Evolutionary conservation across 1,140 invertebrate species (phyloP).

Genomic region (Gryllus bimaculatus): DNA sequence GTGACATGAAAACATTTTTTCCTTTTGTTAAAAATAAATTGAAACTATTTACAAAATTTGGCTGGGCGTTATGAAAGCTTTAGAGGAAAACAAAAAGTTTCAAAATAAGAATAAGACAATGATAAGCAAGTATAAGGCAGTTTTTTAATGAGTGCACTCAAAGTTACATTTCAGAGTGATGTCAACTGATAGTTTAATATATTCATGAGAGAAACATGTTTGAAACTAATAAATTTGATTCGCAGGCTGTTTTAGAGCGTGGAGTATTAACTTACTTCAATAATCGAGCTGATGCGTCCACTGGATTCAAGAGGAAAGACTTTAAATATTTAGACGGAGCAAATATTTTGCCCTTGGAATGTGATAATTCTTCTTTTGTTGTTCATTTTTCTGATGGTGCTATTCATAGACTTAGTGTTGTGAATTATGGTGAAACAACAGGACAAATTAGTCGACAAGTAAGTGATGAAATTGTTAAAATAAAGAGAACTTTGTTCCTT

Average conservation of each 20-base stretch:
- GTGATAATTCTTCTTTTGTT: conserved; percentile 40
- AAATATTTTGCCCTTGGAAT: conserved; percentile 35
- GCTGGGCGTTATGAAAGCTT: too few species aligned
- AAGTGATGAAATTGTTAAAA: conserved; percentile 10
- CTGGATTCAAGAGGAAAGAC: conserved; percentile 44
- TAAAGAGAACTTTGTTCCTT: too few species aligned
- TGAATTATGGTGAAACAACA: conserved; percentile 29
- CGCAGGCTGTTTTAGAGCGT: conserved; percentile 50
- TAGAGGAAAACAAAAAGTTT: too few species aligned
- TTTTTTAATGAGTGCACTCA: too few species aligned
- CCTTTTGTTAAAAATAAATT: too few species aligned
- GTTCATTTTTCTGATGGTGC: conserved; percentile 52
- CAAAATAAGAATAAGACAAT: too few species aligned
- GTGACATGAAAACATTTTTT: too few species aligned
- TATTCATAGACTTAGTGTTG: conserved; percentile 42
- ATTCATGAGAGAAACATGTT: too few species aligned
- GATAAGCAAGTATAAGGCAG: too few species aligned
- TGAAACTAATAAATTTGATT: conserved; percentile 8
- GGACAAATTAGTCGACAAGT: conserved; percentile 39
- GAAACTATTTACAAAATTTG: too few species aligned
- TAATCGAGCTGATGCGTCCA: conserved; percentile 49
- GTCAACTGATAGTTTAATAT: too few species aligned
- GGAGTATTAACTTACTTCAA: conserved; percentile 57
- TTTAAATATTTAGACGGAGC: conserved; percentile 59
- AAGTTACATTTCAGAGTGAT: too few species aligned